A percentile compares a stretch with the other conserved stretches of the same genome.
These are phyloP conservation scores for Apantesis nais DNA, from an alignment of 2,888 invertebrate species.

Conservation along the genomic window DNA sequence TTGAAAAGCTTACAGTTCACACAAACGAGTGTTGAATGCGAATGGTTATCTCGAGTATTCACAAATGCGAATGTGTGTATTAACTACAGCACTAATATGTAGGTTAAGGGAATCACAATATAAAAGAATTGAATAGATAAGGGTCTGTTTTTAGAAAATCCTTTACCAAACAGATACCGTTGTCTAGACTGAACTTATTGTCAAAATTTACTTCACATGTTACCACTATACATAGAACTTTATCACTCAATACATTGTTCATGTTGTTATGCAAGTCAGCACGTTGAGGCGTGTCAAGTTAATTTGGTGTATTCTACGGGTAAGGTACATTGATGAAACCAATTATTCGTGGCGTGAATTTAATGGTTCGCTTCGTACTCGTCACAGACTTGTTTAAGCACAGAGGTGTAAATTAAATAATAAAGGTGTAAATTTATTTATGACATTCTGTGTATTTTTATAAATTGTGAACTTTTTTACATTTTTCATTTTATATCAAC, in stretches of 20 bases:
- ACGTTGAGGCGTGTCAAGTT: conserved; percentile 39
- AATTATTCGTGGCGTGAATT: conserved; percentile 75
- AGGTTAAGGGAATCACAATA: not conserved
- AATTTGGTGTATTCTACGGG: conserved; percentile 44
- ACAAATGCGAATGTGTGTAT: not conserved
- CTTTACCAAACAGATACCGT: conserved; percentile 56
- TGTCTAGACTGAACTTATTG: conserved; percentile 61
- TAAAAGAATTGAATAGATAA: conserved; percentile 20
- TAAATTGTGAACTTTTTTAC: not conserved
- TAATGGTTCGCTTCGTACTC: conserved; percentile 59
- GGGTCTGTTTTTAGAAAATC: conserved; percentile 44
- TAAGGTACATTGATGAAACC: conserved; percentile 69
- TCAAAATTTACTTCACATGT: conserved; percentile 53
- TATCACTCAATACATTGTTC: conserved; percentile 22
- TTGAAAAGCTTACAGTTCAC: not conserved
- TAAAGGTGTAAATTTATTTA: conserved; percentile 27
- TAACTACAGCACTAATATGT: no score
- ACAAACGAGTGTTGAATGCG: no score
- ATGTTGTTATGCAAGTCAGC: conserved; percentile 25
- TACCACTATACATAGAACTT: conserved; percentile 47
- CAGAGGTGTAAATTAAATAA: no score
- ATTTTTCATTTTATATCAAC: not conserved
- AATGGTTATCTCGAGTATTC: no score
- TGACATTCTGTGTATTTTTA: not conserved
- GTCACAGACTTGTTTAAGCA: conserved; percentile 42